Percentiles rank a stretch among this genome's conserved stretches.
Conservation (phyloP, 2,888 invertebrate species). For the Watsonalla cultraria region DNA sequence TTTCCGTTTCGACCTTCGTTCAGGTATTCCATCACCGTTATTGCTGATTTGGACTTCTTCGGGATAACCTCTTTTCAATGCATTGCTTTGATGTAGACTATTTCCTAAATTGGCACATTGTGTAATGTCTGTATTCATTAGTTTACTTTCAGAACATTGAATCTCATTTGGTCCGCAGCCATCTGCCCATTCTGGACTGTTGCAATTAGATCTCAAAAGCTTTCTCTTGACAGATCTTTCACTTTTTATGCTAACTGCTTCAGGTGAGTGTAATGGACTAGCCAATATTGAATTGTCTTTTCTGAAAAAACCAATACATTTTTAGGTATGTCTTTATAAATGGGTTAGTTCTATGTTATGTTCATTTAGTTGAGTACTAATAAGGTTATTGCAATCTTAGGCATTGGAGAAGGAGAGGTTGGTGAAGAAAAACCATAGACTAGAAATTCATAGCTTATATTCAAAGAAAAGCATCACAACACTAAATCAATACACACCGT, state of each 20-base stretch:
- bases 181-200: slow-evolving; percentile 69
- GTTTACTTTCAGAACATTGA: slow-evolving; percentile 32
- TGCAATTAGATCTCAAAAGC: slow-evolving; percentile 39
- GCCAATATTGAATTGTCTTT: slow-evolving; percentile 40
- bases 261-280: slow-evolving; percentile 54
- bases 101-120: slow-evolving; percentile 12
- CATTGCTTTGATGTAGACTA: slow-evolving; percentile 20
- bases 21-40: slow-evolving; percentile 51
- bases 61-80: slow-evolving; percentile 34
- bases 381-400: too few species aligned
- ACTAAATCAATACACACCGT: slow-evolving; percentile 42
- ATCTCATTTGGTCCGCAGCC: slow-evolving; percentile 49
- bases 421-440: background rate
- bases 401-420: background rate
- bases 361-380: too few species aligned
- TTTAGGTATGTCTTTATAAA: slow-evolving; percentile 2
- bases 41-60: slow-evolving; percentile 40
- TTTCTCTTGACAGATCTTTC: slow-evolving; percentile 45
- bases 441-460: slow-evolving; percentile 4
- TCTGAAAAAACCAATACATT: slow-evolving; percentile 37
- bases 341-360: background rate
- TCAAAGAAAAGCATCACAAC: slow-evolving; percentile 2
- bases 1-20: slow-evolving; percentile 41
- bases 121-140: slow-evolving; percentile 23
- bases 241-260: slow-evolving; percentile 31